phyloP scores from a whole-genome alignment of 2,797 vertebrate genomes.

The Ambastaia sidthimunki region DNA sequence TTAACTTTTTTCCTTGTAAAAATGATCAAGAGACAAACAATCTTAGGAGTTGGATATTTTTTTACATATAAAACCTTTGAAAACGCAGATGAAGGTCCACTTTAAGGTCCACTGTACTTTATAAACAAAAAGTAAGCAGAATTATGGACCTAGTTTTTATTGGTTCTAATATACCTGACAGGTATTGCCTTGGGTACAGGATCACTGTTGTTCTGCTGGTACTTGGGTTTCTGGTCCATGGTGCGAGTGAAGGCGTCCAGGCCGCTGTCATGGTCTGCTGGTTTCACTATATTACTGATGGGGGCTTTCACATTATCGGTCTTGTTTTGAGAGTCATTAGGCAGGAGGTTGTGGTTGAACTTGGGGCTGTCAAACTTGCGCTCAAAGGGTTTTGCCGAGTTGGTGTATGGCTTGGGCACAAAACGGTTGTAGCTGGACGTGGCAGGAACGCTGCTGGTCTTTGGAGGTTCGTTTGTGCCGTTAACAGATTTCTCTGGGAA shows the following conservation, averaged over 20 bases:
- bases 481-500: slow-evolving; percentile 90
- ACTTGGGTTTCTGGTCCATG: slow-evolving; percentile 88
- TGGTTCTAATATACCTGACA: slow-evolving; percentile 82
- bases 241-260: slow-evolving; percentile 88
- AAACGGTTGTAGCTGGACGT: slow-evolving; percentile 85
- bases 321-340: slow-evolving; percentile 83
- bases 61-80: no score
- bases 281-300: slow-evolving; percentile 77
- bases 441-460: slow-evolving; percentile 70
- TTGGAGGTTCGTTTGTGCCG: slow-evolving; percentile 81
- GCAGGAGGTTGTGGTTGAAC: slow-evolving; percentile 97
- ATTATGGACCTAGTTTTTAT: not conserved
- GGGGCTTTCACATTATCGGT: slow-evolving; percentile 64
- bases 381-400: slow-evolving; percentile 87
- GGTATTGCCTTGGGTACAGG: slow-evolving; percentile 94
- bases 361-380: slow-evolving; percentile 99
- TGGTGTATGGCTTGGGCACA: slow-evolving; percentile 87
- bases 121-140: not conserved
- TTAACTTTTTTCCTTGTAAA: no score
- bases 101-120: not conserved
- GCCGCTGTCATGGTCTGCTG: slow-evolving; percentile 86
- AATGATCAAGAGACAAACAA: no score
- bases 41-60: no score
- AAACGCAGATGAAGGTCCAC: no score
- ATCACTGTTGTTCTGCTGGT: slow-evolving; percentile 92